A percentile compares a stretch with the other conserved stretches of the same genome.
Conservation (phyloP, 2,797 vertebrate genomes). For the Natrix natrix region DNA sequence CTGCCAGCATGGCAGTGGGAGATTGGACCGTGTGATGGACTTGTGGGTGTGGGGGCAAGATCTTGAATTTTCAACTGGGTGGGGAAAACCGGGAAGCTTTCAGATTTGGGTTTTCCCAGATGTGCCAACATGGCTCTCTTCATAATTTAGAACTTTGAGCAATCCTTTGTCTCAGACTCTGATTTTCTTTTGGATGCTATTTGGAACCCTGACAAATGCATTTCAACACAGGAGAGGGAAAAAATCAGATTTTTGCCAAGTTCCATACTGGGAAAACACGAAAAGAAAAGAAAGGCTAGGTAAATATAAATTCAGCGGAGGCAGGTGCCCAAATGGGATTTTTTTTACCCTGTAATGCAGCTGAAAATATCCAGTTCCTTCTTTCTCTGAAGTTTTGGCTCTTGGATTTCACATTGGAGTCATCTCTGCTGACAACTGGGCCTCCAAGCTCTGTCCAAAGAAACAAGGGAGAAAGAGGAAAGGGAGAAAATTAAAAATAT, state of each 20-base stretch:
- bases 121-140: no score
- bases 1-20: no score
- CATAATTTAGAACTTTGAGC: no score
- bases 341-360: not conserved
- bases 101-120: no score
- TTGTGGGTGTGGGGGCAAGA: no score
- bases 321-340: not conserved
- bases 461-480: not conserved
- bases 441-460: not conserved
- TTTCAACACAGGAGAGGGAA: not conserved
- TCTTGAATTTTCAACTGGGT: no score
- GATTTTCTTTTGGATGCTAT: no score
- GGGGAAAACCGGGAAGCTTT: no score
- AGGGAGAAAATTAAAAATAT: constrained; percentile 10
- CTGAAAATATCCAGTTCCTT: not conserved
- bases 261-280: no score
- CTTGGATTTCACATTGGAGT: constrained; percentile 1
- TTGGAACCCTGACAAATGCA: no score
- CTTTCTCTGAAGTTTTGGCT: not conserved
- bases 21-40: no score
- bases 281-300: not conserved
- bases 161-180: no score
- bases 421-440: not conserved
- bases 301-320: not conserved
- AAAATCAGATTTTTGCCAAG: not conserved